phyloP scores from a whole-genome alignment of 2,797 vertebrate genomes.

The Streptopelia turtur region DNA sequence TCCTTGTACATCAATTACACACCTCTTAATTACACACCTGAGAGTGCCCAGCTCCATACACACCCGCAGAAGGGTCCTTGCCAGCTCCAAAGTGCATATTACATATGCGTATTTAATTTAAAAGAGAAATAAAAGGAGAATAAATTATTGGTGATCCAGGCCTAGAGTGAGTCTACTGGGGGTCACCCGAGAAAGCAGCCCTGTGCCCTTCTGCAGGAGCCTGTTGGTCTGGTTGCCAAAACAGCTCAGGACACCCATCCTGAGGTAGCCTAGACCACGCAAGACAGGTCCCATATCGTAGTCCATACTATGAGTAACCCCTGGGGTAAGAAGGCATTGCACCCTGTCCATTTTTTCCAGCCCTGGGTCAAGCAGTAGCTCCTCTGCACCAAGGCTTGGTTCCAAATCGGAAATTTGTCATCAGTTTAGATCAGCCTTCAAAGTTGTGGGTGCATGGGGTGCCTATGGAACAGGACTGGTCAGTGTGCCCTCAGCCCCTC shows the following conservation, averaged over 20 bases:
- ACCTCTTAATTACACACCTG: slow-evolving; percentile 62
- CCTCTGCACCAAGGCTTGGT: not conserved
- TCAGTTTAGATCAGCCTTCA: not conserved
- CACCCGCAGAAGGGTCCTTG: slow-evolving; percentile 62
- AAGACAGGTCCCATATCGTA: not conserved
- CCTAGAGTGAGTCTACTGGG: not conserved
- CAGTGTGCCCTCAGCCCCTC: no score
- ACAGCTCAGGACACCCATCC: not conserved
- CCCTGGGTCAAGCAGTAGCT: not conserved
- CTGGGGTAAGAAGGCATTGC: rapidly evolving
- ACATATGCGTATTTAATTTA: slow-evolving; percentile 41
- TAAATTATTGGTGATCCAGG: slow-evolving; percentile 24
- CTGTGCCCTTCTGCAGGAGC: not conserved
- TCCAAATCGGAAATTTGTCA: rapidly evolving
- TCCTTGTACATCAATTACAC: slow-evolving; percentile 55
- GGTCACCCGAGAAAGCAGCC: slow-evolving; percentile 23
- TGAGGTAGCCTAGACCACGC: not conserved
- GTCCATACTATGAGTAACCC: rapidly evolving
- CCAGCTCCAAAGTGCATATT: slow-evolving; percentile 44
- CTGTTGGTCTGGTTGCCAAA: not conserved
- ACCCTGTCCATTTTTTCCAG: not conserved
- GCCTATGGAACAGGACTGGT: rapidly evolving
- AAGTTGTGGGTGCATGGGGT: rapidly evolving
- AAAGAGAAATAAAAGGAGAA: slow-evolving; percentile 63
- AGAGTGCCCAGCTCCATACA: slow-evolving; percentile 27